phyloP scores from a whole-genome alignment of 2,797 vertebrate genomes.

The Neopelma chrysocephalum region DNA sequence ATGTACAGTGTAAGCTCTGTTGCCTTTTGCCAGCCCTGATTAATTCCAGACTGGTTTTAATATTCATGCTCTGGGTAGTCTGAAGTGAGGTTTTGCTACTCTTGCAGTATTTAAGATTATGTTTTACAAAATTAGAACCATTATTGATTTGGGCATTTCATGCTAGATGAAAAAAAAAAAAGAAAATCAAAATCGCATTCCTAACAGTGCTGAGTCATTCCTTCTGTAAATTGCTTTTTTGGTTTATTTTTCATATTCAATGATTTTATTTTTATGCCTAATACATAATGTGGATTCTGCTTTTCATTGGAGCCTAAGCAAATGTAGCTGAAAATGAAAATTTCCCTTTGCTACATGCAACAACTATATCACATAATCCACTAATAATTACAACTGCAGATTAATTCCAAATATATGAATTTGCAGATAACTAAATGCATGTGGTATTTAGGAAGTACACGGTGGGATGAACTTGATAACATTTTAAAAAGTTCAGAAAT shows the following conservation, averaged over 20 bases:
- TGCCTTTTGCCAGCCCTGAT: constrained; percentile 29
- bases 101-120: constrained; percentile 54
- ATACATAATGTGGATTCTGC: constrained; percentile 49
- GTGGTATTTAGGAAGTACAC: constrained; percentile 42
- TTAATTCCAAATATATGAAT: constrained; percentile 53
- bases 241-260: constrained; percentile 54
- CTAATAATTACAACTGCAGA: constrained; percentile 65
- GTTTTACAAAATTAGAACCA: constrained; percentile 58
- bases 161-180: constrained; percentile 6
- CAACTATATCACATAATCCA: constrained; percentile 57
- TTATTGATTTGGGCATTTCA: constrained; percentile 66
- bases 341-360: constrained; percentile 40
- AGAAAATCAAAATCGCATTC: neutral
- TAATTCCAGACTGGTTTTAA: constrained; percentile 50
- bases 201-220: constrained; percentile 44
- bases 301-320: constrained; percentile 62
- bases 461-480: constrained; percentile 8
- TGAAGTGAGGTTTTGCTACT: constrained; percentile 41
- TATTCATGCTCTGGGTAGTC: constrained; percentile 32
- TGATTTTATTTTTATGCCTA: constrained; percentile 55
- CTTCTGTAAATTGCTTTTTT: constrained; percentile 54
- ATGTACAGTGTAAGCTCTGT: neutral
- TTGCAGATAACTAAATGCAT: constrained; percentile 4
- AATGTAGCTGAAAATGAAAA: constrained; percentile 72
- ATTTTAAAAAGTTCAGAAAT: constrained; percentile 38